A percentile compares a stretch with the other conserved stretches of the same genome.
phyloP scores from a whole-genome alignment of 2,888 invertebrate genomes.

The Lysandra bellargus region DNA sequence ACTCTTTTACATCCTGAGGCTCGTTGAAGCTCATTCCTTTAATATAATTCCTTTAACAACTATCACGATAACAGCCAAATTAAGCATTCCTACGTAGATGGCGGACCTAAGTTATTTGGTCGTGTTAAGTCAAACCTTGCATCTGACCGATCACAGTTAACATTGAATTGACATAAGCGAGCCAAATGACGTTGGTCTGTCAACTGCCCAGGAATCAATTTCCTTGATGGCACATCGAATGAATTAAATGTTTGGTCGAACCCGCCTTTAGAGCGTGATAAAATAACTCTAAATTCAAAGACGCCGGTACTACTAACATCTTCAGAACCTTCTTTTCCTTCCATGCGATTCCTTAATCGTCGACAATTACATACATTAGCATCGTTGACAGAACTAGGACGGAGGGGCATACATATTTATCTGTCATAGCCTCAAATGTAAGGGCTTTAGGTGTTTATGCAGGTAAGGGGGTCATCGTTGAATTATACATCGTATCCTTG shows the following conservation, averaged over 20 bases:
- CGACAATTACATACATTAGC: slow-evolving; percentile 10
- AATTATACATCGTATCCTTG: slow-evolving; percentile 58
- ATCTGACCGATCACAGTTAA: too few relatives aligned
- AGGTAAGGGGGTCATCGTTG: slow-evolving; percentile 54
- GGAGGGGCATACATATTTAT: slow-evolving; percentile 19
- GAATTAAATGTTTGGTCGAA: background rate
- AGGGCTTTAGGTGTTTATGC: slow-evolving; percentile 18
- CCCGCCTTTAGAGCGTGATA: background rate
- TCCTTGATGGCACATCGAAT: background rate
- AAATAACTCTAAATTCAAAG: background rate
- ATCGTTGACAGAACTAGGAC: slow-evolving; percentile 14
- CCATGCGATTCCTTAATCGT: background rate
- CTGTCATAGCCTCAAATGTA: slow-evolving; percentile 2
- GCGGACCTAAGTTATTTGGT: too few relatives aligned
- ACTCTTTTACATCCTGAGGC: background rate
- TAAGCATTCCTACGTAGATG: background rate
- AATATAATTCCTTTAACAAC: background rate
- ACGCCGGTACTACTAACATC: background rate
- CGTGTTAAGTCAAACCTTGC: too few relatives aligned
- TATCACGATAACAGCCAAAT: background rate
- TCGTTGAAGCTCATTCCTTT: background rate
- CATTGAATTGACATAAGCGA: too few relatives aligned
- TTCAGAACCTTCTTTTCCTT: background rate
- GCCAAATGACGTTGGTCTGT: too few relatives aligned
- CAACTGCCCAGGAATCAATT: too few relatives aligned